phyloP scores from a whole-genome alignment of 2,888 invertebrate genomes.

The Torymus aiolomorphi region DNA sequence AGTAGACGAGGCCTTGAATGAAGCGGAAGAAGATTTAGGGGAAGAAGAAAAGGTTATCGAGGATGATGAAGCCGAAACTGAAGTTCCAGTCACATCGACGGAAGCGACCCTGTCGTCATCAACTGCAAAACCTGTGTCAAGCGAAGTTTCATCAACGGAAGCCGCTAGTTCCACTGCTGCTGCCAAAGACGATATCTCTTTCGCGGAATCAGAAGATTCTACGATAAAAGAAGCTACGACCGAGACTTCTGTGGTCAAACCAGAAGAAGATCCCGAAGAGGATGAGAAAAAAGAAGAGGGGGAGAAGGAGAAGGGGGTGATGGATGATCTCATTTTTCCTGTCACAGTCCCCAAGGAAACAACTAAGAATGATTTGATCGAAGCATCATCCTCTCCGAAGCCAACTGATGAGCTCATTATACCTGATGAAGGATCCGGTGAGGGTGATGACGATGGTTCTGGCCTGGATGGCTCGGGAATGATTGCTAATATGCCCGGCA shows the following conservation, averaged over 20 bases:
- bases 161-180: neutral
- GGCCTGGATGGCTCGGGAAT: conserved; percentile 71
- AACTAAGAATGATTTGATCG: too few species aligned
- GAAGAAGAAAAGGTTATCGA: conserved; percentile 54
- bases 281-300: conserved; percentile 24
- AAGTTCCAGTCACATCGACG: conserved; percentile 14
- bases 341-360: conserved; percentile 5
- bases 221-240: conserved; percentile 34
- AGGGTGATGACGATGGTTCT: conserved; percentile 74
- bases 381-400: neutral
- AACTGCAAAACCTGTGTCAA: neutral
- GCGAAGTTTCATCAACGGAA: neutral
- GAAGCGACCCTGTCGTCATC: neutral
- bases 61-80: conserved; percentile 44
- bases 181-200: conserved; percentile 26
- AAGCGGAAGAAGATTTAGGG: conserved; percentile 8
- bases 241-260: neutral
- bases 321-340: conserved; percentile 19
- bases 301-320: conserved; percentile 8
- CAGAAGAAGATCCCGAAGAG: conserved; percentile 47
- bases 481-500: conserved; percentile 64
- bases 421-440: conserved; percentile 72
- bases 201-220: conserved; percentile 38
- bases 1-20: conserved; percentile 6
- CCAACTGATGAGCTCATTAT: conserved; percentile 5